Conservation (phyloP, 2,797 vertebrate species). For the Geotrypetes seraphini region DNA sequence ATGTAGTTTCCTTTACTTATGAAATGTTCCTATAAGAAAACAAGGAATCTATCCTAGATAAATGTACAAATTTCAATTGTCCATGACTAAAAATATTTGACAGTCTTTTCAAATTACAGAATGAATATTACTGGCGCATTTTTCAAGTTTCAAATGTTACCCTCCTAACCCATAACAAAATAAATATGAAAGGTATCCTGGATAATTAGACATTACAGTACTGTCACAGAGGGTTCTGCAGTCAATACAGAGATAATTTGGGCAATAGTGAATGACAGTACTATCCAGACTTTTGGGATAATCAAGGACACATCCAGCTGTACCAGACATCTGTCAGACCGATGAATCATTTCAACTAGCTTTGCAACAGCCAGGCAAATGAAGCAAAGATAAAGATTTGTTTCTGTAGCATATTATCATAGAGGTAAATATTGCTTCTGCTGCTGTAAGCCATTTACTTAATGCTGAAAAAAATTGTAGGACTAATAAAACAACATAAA, state of each 20-base stretch:
- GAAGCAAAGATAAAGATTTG: slow-evolving; percentile 80
- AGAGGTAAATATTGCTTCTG: slow-evolving; percentile 28
- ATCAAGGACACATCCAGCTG: slow-evolving; percentile 99
- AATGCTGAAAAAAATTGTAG: too few species aligned
- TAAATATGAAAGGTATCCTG: slow-evolving; percentile 97
- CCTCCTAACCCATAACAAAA: slow-evolving; percentile 47
- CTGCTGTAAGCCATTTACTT: slow-evolving; percentile 27
- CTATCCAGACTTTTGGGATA: slow-evolving; percentile 98
- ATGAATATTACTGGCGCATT: slow-evolving; percentile 19
- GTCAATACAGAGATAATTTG: slow-evolving; percentile 99
- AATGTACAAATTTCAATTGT: not conserved
- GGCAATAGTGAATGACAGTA: slow-evolving; percentile 99
- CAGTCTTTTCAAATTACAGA: slow-evolving; percentile 16
- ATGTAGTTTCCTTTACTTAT: not conserved
- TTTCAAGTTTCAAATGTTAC: slow-evolving; percentile 26
- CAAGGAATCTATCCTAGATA: not conserved
- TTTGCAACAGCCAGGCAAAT: slow-evolving; percentile 72
- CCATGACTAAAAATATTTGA: too few species aligned
- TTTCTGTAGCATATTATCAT: slow-evolving; percentile 44
- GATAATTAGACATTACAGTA: slow-evolving; percentile 99
- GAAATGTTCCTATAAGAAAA: not conserved
- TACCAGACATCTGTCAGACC: slow-evolving; percentile 98
- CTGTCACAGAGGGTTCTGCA: slow-evolving; percentile 97
- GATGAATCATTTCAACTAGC: slow-evolving; percentile 98
- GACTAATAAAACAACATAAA: too few species aligned